Conservation (phyloP, 2,113 vertebrate species). For the Ammodytes marinus region DNA sequence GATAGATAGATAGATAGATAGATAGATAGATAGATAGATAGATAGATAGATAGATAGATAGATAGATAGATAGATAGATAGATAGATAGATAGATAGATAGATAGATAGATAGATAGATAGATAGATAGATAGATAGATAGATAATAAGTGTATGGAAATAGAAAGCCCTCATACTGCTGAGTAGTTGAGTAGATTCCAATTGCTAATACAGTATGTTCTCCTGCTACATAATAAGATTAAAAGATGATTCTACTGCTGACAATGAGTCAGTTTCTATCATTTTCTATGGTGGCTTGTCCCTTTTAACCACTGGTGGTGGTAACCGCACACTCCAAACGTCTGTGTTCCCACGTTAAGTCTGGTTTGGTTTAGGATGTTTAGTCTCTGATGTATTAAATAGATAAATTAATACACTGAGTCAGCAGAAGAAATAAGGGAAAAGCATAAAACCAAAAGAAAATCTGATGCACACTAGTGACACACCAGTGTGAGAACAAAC, state of each 20-base stretch:
- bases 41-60: too few relatives aligned
- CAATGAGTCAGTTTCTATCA: neutral
- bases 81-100: too few relatives aligned
- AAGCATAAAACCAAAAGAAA: conserved; percentile 42
- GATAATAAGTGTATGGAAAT: conserved; percentile 16
- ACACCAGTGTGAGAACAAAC: neutral
- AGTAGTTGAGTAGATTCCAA: neutral
- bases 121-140: too few relatives aligned
- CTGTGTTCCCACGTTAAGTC: conserved; percentile 28
- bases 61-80: too few relatives aligned
- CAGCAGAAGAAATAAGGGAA: neutral
- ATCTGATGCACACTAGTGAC: conserved; percentile 11
- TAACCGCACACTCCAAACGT: conserved; percentile 20
- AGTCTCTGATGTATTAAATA: conserved; percentile 5
- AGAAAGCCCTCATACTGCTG: conserved; percentile 15
- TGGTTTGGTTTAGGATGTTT: conserved; percentile 2
- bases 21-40: too few relatives aligned
- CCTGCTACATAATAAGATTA: neutral
- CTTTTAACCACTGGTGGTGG: neutral
- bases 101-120: too few relatives aligned
- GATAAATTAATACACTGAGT: neutral
- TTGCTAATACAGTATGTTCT: neutral
- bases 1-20: too few relatives aligned
- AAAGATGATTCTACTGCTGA: neutral
- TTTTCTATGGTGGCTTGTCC: conserved; percentile 28